phyloP scores from a whole-genome alignment of 2,888 invertebrate genomes.

The Cartodere bifasciata region DNA sequence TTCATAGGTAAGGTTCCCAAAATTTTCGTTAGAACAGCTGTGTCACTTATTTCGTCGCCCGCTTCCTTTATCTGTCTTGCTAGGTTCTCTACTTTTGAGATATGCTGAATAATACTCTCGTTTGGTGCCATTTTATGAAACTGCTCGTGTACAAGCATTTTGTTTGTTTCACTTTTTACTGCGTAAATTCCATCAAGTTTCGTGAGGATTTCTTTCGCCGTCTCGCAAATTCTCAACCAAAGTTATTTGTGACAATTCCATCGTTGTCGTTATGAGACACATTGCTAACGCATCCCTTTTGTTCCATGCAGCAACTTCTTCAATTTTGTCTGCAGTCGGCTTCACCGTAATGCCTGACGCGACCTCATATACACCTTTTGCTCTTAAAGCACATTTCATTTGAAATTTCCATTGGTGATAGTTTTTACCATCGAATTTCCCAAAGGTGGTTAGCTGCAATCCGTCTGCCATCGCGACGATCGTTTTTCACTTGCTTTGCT shows the following conservation, averaged over 20 bases:
- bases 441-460: no score
- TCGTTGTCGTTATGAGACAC: constrained; percentile 14
- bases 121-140: constrained; percentile 12
- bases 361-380: constrained; percentile 4
- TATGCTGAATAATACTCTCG: constrained; percentile 20
- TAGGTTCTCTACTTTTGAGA: constrained; percentile 21
- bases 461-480: no score
- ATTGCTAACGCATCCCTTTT: constrained; percentile 16
- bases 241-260: constrained; percentile 17
- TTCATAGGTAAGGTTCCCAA: constrained; percentile 15
- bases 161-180: constrained; percentile 16
- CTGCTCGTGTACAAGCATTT: constrained; percentile 18
- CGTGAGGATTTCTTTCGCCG: constrained; percentile 15
- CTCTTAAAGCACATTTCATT: constrained; percentile 11
- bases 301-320: constrained; percentile 9
- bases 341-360: constrained; percentile 1
- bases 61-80: constrained; percentile 16
- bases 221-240: constrained; percentile 19
- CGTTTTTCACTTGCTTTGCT: no score
- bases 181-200: constrained; percentile 16
- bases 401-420: constrained; percentile 13
- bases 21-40: constrained; percentile 18
- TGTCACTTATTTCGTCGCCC: constrained; percentile 16
- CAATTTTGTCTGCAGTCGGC: background rate
- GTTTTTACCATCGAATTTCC: constrained; percentile 10